Evolutionary conservation across 2,113 vertebrate species (phyloP).

Genomic region (Aythya baeri): DNA sequence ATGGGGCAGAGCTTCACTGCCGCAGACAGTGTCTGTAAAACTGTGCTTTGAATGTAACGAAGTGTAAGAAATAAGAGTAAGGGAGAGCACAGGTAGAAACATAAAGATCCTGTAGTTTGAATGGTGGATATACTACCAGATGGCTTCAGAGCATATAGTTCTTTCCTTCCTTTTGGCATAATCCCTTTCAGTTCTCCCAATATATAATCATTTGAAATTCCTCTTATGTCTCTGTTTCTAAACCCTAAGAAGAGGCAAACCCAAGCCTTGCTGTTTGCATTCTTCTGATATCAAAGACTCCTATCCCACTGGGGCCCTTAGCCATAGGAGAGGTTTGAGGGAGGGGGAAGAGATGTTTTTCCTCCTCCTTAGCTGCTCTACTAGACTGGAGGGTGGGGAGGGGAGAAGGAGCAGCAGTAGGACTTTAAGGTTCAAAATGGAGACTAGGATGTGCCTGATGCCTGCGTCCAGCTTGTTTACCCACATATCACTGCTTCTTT

Average conservation of each 20-base stretch:
- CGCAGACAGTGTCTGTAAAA: neutral
- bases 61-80: neutral
- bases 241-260: conserved; percentile 42
- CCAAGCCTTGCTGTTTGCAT: conserved; percentile 50
- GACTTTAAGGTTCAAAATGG: neutral
- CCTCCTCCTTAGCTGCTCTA: neutral
- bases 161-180: conserved; percentile 33
- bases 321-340: conserved; percentile 47
- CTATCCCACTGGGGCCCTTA: conserved; percentile 8
- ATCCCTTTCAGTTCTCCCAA: conserved; percentile 19
- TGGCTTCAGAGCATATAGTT: neutral
- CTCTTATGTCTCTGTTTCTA: conserved; percentile 46
- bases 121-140: neutral
- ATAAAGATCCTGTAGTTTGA: neutral
- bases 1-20: neutral
- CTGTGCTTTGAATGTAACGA: neutral
- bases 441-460: neutral
- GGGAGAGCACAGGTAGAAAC: neutral
- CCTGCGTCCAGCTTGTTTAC: neutral
- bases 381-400: neutral
- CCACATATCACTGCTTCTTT: neutral
- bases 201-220: conserved; percentile 44
- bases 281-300: conserved; percentile 56
- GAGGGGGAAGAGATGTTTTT: conserved; percentile 45
- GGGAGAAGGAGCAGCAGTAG: neutral